These are phyloP conservation scores for Odontamblyopus rebecca DNA, from an alignment of 2,797 vertebrate species.

Conservation along the genomic window DNA sequence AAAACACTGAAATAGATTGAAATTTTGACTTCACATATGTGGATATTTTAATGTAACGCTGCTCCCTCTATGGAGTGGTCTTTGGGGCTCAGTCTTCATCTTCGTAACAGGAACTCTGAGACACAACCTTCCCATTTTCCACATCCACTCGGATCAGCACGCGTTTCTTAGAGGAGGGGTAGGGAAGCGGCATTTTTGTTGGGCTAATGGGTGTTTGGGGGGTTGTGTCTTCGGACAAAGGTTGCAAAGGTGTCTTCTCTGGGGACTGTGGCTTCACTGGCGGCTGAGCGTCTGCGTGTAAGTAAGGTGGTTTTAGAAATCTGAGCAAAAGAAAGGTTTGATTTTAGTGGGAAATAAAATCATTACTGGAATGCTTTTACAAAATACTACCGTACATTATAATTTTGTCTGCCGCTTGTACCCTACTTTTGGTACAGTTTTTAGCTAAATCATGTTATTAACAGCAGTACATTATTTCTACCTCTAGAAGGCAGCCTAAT, in stretches of 20 bases:
- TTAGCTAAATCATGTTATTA: background rate
- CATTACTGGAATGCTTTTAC: background rate
- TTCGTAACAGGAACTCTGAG: constrained; percentile 51
- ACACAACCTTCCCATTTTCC: constrained; percentile 53
- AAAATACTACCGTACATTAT: background rate
- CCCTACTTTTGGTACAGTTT: background rate
- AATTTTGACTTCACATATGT: constrained; percentile 33
- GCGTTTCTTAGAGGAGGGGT: constrained; percentile 33
- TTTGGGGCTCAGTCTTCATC: constrained; percentile 23
- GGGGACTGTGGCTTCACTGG: constrained; percentile 22
- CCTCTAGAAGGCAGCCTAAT: background rate
- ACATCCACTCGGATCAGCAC: constrained; percentile 68
- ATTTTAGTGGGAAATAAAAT: constrained; percentile 53
- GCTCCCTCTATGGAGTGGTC: background rate
- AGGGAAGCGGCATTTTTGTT: background rate
- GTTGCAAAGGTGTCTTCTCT: background rate
- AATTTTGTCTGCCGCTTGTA: background rate
- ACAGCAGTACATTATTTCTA: background rate
- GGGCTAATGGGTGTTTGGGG: background rate
- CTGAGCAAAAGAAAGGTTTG: constrained; percentile 70
- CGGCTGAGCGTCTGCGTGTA: constrained; percentile 61
- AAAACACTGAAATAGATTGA: background rate
- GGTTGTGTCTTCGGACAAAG: background rate
- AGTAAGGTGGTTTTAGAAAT: constrained; percentile 74
- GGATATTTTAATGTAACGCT: background rate